Conservation (phyloP, 2,113 vertebrate species). For the Trochalopteron elliotii region DNA sequence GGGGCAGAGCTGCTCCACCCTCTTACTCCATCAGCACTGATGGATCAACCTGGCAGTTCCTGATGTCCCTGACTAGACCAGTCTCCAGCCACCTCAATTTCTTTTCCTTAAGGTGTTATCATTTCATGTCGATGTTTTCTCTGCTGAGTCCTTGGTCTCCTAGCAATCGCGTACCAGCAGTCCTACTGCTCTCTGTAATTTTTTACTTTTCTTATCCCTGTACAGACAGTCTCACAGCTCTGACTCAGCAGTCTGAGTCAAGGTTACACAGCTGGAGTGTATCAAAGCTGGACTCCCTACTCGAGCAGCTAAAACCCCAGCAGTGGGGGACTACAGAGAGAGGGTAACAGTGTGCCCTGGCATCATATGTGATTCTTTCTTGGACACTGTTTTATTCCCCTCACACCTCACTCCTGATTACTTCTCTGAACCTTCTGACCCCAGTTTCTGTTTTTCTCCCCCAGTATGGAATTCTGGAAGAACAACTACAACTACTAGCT, state of each 20-base stretch:
- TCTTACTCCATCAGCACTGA: background rate
- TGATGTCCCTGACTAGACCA: background rate
- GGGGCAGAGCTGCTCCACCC: background rate
- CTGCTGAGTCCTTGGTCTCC: background rate
- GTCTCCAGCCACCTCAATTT: background rate
- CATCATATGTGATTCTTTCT: background rate
- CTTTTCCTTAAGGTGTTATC: background rate
- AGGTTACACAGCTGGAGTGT: background rate
- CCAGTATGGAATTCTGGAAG: background rate
- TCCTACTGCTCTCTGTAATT: fast-evolving
- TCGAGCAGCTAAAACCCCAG: background rate
- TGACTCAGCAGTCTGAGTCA: background rate
- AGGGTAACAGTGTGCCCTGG: background rate
- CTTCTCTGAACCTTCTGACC: background rate
- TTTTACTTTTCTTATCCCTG: background rate
- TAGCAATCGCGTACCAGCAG: background rate
- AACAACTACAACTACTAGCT: background rate
- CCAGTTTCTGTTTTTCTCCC: background rate
- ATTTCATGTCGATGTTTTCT: background rate
- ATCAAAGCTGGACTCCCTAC: background rate
- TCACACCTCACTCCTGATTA: background rate
- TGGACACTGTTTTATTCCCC: background rate
- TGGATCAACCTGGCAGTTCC: background rate
- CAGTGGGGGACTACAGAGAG: background rate
- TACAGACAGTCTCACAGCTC: background rate